phyloP scores from a whole-genome alignment of 2,797 vertebrate genomes.

The Lacerta viridis region DNA sequence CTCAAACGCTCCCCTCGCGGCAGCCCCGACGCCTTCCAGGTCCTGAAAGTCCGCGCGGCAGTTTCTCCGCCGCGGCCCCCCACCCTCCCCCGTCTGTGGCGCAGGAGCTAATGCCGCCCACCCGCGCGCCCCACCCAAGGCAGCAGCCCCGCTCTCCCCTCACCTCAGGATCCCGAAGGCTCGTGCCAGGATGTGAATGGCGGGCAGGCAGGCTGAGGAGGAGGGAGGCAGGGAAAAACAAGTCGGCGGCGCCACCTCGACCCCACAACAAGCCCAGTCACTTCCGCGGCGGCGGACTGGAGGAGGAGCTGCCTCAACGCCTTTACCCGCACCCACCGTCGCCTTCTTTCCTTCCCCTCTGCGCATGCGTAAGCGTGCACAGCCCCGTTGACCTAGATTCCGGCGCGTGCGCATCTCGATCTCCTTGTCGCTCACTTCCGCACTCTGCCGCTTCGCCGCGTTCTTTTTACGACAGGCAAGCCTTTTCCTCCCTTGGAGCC shows the following conservation, averaged over 20 bases:
- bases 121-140: too few relatives aligned
- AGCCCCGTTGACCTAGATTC: slow-evolving; percentile 13
- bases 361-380: not conserved
- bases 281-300: not conserved
- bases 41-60: not conserved
- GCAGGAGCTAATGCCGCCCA: not conserved
- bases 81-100: not conserved
- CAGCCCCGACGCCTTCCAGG: not conserved
- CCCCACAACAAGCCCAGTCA: not conserved
- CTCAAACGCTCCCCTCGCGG: not conserved
- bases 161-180: not conserved
- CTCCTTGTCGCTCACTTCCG: not conserved
- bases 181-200: not conserved
- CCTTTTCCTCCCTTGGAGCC: too few relatives aligned
- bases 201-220: too few relatives aligned
- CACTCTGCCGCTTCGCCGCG: too few relatives aligned
- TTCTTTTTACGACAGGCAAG: too few relatives aligned
- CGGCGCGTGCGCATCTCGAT: not conserved
- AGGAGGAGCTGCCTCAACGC: not conserved
- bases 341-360: not conserved
- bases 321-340: not conserved
- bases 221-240: too few relatives aligned
- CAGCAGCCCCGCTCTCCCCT: not conserved
- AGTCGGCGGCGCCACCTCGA: not conserved
- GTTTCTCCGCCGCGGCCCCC: not conserved